Evolutionary conservation across 1,140 invertebrate genomes (phyloP), one percentile per base, ranked within the genome.

Genomic region (Anthonomus grandis): DNA sequence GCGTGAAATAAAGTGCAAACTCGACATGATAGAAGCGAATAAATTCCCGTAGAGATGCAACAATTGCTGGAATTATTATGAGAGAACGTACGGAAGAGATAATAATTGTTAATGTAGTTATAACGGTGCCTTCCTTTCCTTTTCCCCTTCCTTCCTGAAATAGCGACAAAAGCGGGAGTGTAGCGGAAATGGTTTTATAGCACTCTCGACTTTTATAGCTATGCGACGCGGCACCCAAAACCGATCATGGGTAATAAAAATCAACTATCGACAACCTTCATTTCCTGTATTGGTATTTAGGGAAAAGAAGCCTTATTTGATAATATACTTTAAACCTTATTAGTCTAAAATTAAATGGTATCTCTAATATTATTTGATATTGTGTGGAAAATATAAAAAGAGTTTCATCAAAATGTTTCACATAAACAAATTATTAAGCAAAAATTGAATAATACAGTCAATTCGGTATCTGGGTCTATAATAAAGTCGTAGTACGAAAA

Each of bases 51-150:
- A 27, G 22, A 37, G 44, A 56, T 38, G 54, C 46, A 56, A 56
- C 54, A 56, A 56, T 56, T 41, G 22, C 54, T 21, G 22, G 45
- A 56, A 48, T 56, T 47, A 56, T 55, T 48, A 56, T 46, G 54
- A 46, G 24, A 55, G 45, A 48, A 41, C 54, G 42, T 48, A 56
- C 45, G 34, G 54, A 56, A 48, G 45, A 49, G 54, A 56, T 56
- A 56, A 56, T 56, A 56, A 56, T 56, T 56, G 54, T 48, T 56
- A 56, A 56, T 56, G 50, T 44, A 53, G 50, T 53, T 53, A 53
- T 53, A 53, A 53, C 50, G 37, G n/a, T 18, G 37, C 45, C 54
- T 41, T 48, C 45, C 54, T 27, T 48, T 48, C 31, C 34, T 46
- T 41, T 42, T 27, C 41, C 42, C 31, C 34, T 46, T 41, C 34